These are phyloP conservation scores for Catharus ustulatus DNA, from an alignment of 2,797 vertebrate genomes.

Conservation along the genomic window DNA sequence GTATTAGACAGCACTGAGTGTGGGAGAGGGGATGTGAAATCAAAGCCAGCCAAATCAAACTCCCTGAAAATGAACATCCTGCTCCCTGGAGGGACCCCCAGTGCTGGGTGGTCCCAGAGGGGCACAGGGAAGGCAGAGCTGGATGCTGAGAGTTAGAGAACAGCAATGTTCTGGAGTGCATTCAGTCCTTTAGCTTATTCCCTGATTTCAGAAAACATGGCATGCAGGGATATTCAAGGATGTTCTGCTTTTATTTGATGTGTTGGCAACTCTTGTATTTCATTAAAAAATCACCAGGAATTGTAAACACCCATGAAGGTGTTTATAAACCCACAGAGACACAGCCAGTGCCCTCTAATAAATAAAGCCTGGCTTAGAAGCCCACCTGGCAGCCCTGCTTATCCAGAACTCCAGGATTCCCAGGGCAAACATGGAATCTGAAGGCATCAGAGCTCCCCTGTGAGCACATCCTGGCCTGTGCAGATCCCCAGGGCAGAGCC, in stretches of 20 bases:
- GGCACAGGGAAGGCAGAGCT: fast-evolving
- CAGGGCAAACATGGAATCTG: not conserved
- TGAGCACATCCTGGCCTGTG: not conserved
- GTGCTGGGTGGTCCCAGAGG: not conserved
- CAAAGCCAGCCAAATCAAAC: not conserved
- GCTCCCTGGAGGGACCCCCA: not conserved
- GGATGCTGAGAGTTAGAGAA: not conserved
- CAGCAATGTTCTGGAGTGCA: not conserved
- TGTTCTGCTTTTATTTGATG: not conserved
- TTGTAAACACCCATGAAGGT: not conserved
- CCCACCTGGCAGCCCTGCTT: constrained; percentile 51
- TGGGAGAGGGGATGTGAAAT: not conserved
- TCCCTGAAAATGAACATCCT: not conserved
- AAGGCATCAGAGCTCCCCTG: not conserved
- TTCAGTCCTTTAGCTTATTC: not conserved
- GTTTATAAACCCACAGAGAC: not conserved
- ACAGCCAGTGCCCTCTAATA: not conserved
- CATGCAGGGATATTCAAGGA: not conserved
- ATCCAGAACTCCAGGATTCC: constrained; percentile 9
- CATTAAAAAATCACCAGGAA: not conserved
- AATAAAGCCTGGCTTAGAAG: constrained; percentile 4
- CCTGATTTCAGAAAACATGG: not conserved
- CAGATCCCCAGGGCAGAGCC: not conserved
- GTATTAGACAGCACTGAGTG: fast-evolving
- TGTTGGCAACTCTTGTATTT: not conserved